Evolutionary conservation across 1,140 invertebrate genomes (phyloP).

Genomic region (Proctacanthus coquilletti): DNA sequence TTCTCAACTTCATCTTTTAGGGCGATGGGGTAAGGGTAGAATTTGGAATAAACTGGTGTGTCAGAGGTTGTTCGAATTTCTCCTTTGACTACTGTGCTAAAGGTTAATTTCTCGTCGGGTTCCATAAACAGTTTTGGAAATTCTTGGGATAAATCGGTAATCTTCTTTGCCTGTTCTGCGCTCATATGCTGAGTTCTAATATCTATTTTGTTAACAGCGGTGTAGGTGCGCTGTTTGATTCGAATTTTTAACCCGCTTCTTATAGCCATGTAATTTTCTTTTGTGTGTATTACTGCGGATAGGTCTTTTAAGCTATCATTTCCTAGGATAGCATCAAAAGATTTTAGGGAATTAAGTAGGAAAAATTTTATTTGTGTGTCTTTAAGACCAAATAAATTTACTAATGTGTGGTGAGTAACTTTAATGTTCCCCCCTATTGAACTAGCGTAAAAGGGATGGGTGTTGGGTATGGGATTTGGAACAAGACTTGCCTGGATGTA

Average conservation of each 20-base stretch:
- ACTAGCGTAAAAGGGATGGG: not conserved
- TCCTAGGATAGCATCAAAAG: not conserved
- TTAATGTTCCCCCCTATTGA: conserved; percentile 3
- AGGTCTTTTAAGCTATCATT: conserved; percentile 1
- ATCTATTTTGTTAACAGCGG: not conserved
- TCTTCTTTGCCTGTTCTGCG: not conserved
- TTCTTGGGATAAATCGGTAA: not conserved
- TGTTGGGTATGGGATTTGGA: not conserved
- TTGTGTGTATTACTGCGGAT: not conserved
- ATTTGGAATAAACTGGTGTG: conserved; percentile 6
- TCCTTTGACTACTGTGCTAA: not conserved
- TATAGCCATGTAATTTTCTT: not conserved
- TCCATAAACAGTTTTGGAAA: not conserved
- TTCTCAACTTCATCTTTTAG: conserved; percentile 13
- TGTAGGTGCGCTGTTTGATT: not conserved
- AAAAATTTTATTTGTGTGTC: conserved; percentile 6
- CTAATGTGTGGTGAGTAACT: conserved; percentile 6
- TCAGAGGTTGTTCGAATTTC: conserved; percentile 2
- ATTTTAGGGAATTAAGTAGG: not conserved
- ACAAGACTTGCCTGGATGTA: conserved; percentile 2
- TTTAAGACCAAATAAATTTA: conserved; percentile 4
- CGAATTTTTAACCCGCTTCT: not conserved
- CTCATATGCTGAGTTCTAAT: conserved; percentile 1
- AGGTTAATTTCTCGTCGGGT: conserved; percentile 3
- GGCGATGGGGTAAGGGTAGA: conserved; percentile 11